Percentiles rank a stretch among this genome's conserved stretches.
These are phyloP conservation scores for Trichogramma dendrolimi DNA, from an alignment of 2,888 invertebrate species.

Conservation along the genomic window DNA sequence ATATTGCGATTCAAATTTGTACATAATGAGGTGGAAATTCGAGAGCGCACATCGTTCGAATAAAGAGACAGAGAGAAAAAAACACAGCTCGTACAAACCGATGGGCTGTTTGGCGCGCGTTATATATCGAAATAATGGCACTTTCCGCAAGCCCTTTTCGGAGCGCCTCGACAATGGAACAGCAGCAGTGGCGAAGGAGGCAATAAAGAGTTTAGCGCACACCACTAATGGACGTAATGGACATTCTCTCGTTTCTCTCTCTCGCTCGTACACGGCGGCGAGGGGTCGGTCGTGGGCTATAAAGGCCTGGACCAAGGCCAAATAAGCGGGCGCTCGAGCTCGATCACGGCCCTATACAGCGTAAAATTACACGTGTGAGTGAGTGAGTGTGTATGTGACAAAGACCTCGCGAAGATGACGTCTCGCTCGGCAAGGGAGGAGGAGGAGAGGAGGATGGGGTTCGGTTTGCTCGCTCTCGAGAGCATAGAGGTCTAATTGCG, in stretches of 20 bases:
- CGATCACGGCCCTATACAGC: neutral
- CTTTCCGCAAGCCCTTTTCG: neutral
- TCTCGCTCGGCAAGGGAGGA: too few species aligned
- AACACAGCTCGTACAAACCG: neutral
- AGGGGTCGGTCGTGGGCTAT: neutral
- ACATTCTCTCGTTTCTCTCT: constrained; percentile 31
- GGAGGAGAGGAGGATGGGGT: too few species aligned
- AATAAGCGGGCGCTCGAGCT: constrained; percentile 33
- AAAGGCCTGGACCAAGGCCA: constrained; percentile 42
- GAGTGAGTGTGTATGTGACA: neutral
- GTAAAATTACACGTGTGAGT: neutral
- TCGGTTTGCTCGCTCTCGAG: too few species aligned
- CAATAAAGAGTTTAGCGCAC: constrained; percentile 47
- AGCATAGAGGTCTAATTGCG: too few species aligned
- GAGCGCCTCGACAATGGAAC: constrained; percentile 37
- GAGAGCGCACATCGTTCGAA: too few species aligned
- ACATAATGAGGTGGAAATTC: too few species aligned
- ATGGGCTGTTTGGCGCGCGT: neutral
- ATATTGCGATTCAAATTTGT: too few species aligned
- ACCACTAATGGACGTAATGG: constrained; percentile 49
- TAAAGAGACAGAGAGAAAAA: neutral
- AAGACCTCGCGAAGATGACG: too few species aligned
- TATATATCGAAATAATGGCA: neutral
- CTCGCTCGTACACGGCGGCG: neutral
- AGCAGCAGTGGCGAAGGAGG: constrained; percentile 36